These are phyloP conservation scores for Macrostomum lignano DNA, from an alignment of 1,140 invertebrate species.

Conservation along the genomic window DNA sequence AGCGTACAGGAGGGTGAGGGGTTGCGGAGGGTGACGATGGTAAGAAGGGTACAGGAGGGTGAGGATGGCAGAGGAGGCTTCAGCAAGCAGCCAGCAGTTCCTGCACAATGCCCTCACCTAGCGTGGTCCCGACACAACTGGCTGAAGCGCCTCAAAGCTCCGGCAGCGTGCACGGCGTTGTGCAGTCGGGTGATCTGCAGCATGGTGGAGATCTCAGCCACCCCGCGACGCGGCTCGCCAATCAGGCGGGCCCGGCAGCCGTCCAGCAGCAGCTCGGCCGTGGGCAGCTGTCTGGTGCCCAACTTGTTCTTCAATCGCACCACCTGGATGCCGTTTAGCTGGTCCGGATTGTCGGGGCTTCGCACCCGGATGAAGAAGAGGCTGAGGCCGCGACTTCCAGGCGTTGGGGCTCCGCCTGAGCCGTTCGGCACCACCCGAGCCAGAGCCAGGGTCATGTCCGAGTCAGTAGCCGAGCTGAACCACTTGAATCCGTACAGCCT, in stretches of 20 bases:
- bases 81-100: too few species aligned
- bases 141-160: conserved; percentile 33
- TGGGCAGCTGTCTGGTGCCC: conserved; percentile 35
- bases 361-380: neutral
- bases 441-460: neutral
- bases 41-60: too few species aligned
- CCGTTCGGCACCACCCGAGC: conserved; percentile 10
- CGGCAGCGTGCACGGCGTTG: conserved; percentile 29
- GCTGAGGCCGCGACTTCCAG: conserved; percentile 9
- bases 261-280: conserved; percentile 34
- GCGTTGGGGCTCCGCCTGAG: conserved; percentile 12
- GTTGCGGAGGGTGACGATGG: too few species aligned
- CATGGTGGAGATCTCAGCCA: conserved; percentile 33
- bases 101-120: conserved; percentile 27
- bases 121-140: conserved; percentile 30
- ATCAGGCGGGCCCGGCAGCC: conserved; percentile 30
- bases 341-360: conserved; percentile 27
- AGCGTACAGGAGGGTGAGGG: too few species aligned
- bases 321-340: conserved; percentile 33
- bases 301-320: conserved; percentile 34
- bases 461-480: conserved; percentile 35
- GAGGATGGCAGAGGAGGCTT: too few species aligned
- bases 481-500: too few species aligned
- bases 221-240: conserved; percentile 31
- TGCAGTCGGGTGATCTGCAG: conserved; percentile 34